phyloP scores from a whole-genome alignment of 2,797 vertebrate species.

The Hydrolagus colliei region DNA sequence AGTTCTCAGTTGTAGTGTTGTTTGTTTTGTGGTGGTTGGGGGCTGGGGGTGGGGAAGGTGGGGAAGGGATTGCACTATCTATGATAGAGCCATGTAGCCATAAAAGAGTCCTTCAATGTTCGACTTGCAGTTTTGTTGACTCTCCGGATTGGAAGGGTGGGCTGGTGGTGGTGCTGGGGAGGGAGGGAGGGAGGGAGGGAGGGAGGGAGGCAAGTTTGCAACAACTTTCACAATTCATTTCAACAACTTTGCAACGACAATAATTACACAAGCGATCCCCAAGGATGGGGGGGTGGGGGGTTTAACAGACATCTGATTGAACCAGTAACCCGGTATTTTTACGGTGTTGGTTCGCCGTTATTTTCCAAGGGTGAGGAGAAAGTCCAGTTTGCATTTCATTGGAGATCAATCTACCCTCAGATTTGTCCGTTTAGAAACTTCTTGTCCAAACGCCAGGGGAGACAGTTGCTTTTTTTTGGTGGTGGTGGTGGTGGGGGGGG shows the following conservation, averaged over 20 bases:
- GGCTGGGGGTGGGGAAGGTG: too few relatives aligned
- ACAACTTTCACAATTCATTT: conserved; percentile 56
- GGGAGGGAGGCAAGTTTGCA: conserved; percentile 44
- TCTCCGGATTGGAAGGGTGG: neutral
- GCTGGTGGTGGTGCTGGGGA: too few relatives aligned
- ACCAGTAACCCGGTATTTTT: neutral
- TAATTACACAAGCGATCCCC: conserved; percentile 7
- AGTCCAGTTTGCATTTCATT: neutral
- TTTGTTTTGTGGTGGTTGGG: too few relatives aligned
- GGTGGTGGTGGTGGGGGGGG: too few relatives aligned
- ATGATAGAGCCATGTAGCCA: neutral
- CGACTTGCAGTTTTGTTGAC: neutral
- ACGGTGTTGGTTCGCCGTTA: neutral
- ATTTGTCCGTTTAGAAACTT: too few relatives aligned
- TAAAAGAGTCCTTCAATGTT: neutral
- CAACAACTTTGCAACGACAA: too few relatives aligned
- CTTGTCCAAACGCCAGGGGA: neutral
- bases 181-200: too few relatives aligned
- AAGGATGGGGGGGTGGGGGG: too few relatives aligned
- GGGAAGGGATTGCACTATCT: too few relatives aligned
- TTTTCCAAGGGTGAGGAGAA: neutral
- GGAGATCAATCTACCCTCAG: neutral
- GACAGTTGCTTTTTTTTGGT: too few relatives aligned
- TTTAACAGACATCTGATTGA: neutral
- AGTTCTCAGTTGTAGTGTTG: neutral